phyloP scores from a whole-genome alignment of 2,113 vertebrate genomes.

The Hyperoodon ampullatus region DNA sequence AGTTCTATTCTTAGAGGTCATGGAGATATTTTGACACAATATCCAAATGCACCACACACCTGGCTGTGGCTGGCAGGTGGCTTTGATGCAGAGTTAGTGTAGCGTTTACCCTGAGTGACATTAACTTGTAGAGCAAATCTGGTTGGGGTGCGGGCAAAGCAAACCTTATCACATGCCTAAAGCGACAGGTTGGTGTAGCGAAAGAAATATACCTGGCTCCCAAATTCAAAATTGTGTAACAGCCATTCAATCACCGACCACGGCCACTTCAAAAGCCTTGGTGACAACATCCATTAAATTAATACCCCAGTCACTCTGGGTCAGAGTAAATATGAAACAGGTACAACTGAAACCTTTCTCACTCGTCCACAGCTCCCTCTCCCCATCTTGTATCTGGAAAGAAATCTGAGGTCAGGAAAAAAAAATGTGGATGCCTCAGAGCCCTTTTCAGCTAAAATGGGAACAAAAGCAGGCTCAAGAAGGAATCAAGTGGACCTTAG shows the following conservation, averaged over 20 bases:
- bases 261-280: background rate
- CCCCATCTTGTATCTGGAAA: background rate
- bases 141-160: background rate
- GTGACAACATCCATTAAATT: background rate
- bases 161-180: background rate
- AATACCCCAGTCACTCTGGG: background rate
- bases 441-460: background rate
- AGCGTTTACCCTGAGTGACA: background rate
- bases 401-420: background rate
- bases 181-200: background rate
- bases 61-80: background rate
- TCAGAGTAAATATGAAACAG: background rate
- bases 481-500: background rate
- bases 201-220: background rate
- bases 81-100: background rate
- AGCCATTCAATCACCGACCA: background rate
- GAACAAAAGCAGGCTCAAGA: background rate
- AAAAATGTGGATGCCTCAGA: background rate
- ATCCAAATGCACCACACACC: background rate
- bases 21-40: background rate
- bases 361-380: background rate
- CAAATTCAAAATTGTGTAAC: background rate
- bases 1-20: slow-evolving; percentile 36
- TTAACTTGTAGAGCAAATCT: background rate
- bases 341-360: background rate